phyloP scores from a whole-genome alignment of 2,113 vertebrate species.

The Zosterops borbonicus region DNA sequence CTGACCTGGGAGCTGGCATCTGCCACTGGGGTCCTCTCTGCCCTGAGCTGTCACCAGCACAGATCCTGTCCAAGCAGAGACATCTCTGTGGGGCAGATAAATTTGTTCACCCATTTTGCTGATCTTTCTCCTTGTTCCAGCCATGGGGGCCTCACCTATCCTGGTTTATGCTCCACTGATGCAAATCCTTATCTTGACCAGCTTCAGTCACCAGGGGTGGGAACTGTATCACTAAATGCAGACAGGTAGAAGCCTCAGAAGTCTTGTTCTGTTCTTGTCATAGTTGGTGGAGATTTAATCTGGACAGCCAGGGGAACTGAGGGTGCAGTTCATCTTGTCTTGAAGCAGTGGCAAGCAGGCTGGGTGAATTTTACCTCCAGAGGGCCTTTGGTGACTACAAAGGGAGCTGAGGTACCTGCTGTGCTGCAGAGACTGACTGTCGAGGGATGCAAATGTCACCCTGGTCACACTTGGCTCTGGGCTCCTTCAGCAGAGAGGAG shows the following conservation, averaged over 20 bases:
- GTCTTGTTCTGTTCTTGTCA: background rate
- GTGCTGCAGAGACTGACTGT: background rate
- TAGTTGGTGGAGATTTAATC: background rate
- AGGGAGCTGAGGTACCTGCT: background rate
- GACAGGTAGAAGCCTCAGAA: background rate
- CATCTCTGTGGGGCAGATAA: background rate
- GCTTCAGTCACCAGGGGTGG: background rate
- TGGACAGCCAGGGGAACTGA: background rate
- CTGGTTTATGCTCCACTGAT: background rate
- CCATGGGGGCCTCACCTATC: background rate
- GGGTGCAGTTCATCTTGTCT: background rate
- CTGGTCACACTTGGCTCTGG: background rate
- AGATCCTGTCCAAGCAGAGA: background rate
- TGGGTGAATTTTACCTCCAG: constrained; percentile 11
- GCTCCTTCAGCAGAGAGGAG: background rate
- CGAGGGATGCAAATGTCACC: background rate
- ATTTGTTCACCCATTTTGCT: background rate
- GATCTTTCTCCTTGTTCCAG: background rate
- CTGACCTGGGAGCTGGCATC: background rate
- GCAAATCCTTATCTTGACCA: background rate
- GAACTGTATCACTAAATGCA: background rate
- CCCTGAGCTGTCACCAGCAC: background rate
- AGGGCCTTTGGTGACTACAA: constrained; percentile 14
- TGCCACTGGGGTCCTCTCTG: background rate
- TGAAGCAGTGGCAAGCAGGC: background rate